Evolutionary conservation across 2,797 vertebrate genomes (phyloP).

Genomic region (Odontamblyopus lacepedii): DNA sequence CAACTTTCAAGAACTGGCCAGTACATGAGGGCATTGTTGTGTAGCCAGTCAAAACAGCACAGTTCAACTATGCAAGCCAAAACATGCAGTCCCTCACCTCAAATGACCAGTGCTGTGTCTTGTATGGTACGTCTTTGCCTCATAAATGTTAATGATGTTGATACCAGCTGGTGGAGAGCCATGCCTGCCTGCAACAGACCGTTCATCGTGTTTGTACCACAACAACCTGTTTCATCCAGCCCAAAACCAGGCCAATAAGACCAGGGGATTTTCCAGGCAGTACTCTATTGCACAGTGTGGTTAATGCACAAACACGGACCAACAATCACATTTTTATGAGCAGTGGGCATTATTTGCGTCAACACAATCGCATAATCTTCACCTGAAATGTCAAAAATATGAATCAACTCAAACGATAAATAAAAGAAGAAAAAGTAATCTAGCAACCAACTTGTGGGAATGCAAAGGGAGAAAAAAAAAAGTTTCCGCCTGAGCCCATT

Average conservation of each 20-base stretch:
- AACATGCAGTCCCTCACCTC: background rate
- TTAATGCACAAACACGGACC: slow-evolving; percentile 10
- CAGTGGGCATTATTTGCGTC: background rate
- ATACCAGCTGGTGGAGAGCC: background rate
- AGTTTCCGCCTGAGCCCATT: too few species aligned
- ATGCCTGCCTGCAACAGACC: slow-evolving; percentile 13
- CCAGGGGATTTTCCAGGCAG: background rate
- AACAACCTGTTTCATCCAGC: background rate
- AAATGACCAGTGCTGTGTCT: slow-evolving; percentile 1
- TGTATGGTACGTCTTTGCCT: background rate
- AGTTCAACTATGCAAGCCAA: background rate
- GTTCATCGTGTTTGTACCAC: background rate
- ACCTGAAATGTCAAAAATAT: too few species aligned
- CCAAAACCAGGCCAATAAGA: background rate
- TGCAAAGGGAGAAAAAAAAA: too few species aligned
- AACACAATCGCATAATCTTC: background rate
- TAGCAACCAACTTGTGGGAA: too few species aligned
- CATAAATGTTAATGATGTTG: background rate
- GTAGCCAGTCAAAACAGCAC: background rate
- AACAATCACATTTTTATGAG: slow-evolving; percentile 1
- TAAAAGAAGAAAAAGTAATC: too few species aligned
- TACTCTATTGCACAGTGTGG: background rate
- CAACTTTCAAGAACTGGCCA: background rate
- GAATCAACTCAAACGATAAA: too few species aligned
- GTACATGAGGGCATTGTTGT: background rate